These are phyloP conservation scores for Mycalesis mineus DNA, from an alignment of 2,888 invertebrate species.

Conservation along the genomic window DNA sequence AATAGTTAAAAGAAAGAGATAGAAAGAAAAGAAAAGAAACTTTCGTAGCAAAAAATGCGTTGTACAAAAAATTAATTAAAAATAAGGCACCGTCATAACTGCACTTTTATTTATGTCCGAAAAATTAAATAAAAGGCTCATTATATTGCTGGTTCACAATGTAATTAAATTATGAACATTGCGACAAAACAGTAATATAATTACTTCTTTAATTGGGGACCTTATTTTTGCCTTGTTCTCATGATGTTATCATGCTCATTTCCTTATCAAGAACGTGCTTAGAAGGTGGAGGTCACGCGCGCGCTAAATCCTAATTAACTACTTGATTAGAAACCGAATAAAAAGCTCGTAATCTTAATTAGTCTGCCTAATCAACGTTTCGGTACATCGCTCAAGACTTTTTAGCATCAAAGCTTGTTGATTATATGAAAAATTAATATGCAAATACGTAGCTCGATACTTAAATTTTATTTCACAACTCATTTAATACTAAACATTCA, in stretches of 20 bases:
- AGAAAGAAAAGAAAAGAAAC: no score
- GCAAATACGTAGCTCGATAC: conserved; percentile 12
- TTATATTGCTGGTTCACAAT: background rate
- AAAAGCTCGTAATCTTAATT: conserved; percentile 71
- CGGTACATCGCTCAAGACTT: conserved; percentile 32
- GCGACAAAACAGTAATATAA: background rate
- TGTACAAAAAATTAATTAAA: no score
- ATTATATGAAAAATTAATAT: conserved; percentile 31
- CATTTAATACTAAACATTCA: conserved; percentile 18
- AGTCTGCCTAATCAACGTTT: conserved; percentile 66
- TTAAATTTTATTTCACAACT: conserved; percentile 20
- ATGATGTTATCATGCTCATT: conserved; percentile 13
- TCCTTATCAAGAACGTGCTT: conserved; percentile 26
- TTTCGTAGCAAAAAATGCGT: no score
- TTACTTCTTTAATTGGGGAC: conserved; percentile 10
- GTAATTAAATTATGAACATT: background rate
- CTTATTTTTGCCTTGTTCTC: conserved; percentile 4
- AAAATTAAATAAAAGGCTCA: no score
- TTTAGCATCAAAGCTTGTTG: conserved; percentile 14
- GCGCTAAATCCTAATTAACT: conserved; percentile 69
- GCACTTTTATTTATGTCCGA: no score
- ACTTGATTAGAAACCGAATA: conserved; percentile 67
- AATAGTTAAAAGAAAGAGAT: no score
- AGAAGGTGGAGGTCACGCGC: conserved; percentile 23
- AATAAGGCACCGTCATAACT: no score